These are phyloP conservation scores for Urocynchramus pylzowi DNA, from an alignment of 2,113 vertebrate species.

Conservation along the genomic window DNA sequence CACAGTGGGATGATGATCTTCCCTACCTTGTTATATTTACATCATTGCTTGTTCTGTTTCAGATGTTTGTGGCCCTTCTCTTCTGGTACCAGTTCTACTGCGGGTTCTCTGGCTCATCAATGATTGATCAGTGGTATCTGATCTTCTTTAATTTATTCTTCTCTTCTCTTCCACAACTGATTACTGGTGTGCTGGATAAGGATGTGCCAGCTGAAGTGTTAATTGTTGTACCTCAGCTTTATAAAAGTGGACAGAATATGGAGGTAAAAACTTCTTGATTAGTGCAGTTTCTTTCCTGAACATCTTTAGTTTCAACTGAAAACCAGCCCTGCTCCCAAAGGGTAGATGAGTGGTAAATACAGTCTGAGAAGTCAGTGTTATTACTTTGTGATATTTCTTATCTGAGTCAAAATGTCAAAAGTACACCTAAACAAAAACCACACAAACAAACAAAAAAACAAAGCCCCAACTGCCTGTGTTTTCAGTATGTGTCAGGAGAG, in stretches of 20 bases:
- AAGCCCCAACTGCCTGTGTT: neutral
- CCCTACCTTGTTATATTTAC: neutral
- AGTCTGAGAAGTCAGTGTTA: neutral
- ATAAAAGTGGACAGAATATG: constrained; percentile 88
- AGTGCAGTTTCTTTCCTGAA: neutral
- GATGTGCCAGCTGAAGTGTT: constrained; percentile 85
- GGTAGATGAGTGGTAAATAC: neutral
- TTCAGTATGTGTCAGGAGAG: neutral
- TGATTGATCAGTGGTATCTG: constrained; percentile 98
- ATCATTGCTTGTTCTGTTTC: neutral
- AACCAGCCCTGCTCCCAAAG: neutral
- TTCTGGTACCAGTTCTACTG: constrained; percentile 99
- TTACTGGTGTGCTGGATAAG: constrained; percentile 94
- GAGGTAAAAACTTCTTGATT: constrained; percentile 74
- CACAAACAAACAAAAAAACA: neutral
- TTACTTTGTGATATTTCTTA: neutral
- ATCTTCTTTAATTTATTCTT: constrained; percentile 99
- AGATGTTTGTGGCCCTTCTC: constrained; percentile 97
- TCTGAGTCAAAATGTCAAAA: neutral
- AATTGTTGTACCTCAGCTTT: constrained; percentile 88
- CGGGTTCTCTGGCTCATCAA: constrained; percentile 93
- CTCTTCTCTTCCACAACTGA: constrained; percentile 94
- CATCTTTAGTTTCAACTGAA: neutral
- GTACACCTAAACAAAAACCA: neutral
- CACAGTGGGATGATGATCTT: neutral